phyloP scores from a whole-genome alignment of 2,797 vertebrate species.

The Clarias platycephalus region DNA sequence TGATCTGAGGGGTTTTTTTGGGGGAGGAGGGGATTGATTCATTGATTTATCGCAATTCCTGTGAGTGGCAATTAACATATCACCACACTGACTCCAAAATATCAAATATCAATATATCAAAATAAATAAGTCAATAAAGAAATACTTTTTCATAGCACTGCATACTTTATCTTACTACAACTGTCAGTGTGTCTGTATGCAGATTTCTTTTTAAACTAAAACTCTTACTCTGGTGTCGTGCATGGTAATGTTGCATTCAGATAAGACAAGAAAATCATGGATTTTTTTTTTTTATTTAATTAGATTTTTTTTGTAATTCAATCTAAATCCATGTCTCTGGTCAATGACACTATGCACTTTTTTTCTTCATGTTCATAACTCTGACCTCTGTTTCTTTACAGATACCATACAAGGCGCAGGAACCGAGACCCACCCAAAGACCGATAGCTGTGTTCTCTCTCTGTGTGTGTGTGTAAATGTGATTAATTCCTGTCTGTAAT shows the following conservation, averaged over 20 bases:
- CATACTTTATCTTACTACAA: not conserved
- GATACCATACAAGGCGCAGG: constrained; percentile 85
- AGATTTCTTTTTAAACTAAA: not conserved
- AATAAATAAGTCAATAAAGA: no score
- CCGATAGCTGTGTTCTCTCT: constrained; percentile 67
- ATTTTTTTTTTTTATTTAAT: not conserved
- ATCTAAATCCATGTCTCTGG: not conserved
- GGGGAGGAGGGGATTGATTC: no score
- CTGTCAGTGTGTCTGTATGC: not conserved
- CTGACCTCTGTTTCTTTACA: constrained; percentile 56
- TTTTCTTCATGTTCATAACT: not conserved
- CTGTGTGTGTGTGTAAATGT: not conserved
- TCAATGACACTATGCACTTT: not conserved
- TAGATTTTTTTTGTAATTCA: not conserved
- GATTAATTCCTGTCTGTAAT: not conserved
- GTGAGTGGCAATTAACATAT: no score
- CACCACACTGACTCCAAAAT: no score
- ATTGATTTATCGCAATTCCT: no score
- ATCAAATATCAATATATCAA: no score
- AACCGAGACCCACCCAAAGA: constrained; percentile 85
- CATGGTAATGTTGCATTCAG: not conserved
- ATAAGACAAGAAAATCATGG: not conserved
- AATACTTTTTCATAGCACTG: not conserved
- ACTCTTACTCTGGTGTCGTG: not conserved
- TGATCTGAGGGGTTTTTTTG: not conserved